Percentiles rank a stretch among this genome's conserved stretches.
Conservation (phyloP, 2,888 invertebrate genomes). For the Torymus texanus region DNA sequence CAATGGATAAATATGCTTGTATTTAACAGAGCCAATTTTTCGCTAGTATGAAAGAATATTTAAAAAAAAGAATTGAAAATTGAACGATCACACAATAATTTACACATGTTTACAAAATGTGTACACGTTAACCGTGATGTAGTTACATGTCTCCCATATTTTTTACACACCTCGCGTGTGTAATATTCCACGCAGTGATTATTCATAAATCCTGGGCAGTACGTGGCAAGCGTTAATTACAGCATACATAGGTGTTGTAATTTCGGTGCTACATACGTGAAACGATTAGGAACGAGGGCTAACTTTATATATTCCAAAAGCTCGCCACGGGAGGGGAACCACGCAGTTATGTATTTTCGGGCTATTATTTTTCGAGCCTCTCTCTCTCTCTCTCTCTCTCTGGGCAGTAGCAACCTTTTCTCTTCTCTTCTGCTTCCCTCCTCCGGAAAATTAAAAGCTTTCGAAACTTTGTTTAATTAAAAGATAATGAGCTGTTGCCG, state of each 20-base stretch:
- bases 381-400: too few species aligned
- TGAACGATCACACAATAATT: too few species aligned
- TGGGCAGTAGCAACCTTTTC: not conserved
- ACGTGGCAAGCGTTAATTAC: constrained; percentile 33
- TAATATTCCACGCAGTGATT: constrained; percentile 38
- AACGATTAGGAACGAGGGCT: constrained; percentile 33
- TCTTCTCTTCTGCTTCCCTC: too few species aligned
- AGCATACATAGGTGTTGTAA: not conserved
- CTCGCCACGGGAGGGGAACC: not conserved
- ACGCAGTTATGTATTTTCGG: not conserved
- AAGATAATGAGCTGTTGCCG: constrained; percentile 45
- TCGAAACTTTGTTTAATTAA: constrained; percentile 49
- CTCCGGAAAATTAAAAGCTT: constrained; percentile 39
- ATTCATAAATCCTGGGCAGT: constrained; percentile 42
- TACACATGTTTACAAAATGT: too few species aligned
- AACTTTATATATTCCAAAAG: constrained; percentile 22
- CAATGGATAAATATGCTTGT: too few species aligned
- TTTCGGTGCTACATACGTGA: constrained; percentile 4
- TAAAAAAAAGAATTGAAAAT: too few species aligned
- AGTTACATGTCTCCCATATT: too few species aligned
- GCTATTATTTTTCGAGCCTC: constrained; percentile 6
- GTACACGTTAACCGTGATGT: too few species aligned
- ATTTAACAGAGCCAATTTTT: too few species aligned
- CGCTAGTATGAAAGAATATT: too few species aligned
- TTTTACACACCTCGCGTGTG: not conserved